A percentile compares a stretch with the other conserved stretches of the same genome.
Evolutionary conservation across 1,140 invertebrate species (phyloP).

Genomic region (Heliconius himera): DNA sequence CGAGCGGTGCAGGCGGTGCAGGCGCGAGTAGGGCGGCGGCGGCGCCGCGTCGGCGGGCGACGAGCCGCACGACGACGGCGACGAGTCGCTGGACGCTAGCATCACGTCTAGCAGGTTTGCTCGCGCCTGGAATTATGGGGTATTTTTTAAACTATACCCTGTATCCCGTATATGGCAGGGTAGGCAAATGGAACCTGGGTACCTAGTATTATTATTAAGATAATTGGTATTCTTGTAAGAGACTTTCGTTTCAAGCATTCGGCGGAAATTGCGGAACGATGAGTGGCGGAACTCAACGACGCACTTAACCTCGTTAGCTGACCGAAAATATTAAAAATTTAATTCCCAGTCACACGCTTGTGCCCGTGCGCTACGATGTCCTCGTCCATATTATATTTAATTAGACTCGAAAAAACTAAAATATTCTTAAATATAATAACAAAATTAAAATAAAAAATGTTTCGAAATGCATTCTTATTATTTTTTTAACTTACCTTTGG

Average conservation of each 20-base stretch:
- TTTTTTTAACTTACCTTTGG: constrained; percentile 84
- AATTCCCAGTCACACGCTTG: too few species aligned
- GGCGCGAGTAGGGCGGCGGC: constrained; percentile 84
- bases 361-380: too few species aligned
- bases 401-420: too few species aligned
- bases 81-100: constrained; percentile 87
- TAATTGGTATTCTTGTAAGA: too few species aligned
- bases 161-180: neutral
- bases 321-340: too few species aligned
- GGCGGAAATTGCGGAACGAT: too few species aligned
- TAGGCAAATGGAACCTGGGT: neutral
- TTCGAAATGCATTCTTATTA: too few species aligned
- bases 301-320: too few species aligned
- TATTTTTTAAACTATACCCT: neutral
- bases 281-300: neutral
- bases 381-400: too few species aligned
- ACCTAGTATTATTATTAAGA: neutral
- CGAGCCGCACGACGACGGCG: constrained; percentile 85
- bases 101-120: constrained; percentile 89
- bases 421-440: too few species aligned
- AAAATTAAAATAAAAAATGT: too few species aligned
- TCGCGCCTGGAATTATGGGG: constrained; percentile 82
- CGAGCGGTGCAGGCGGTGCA: constrained; percentile 87
- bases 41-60: constrained; percentile 79
- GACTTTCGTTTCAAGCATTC: too few species aligned